phyloP scores from a whole-genome alignment of 1,140 invertebrate species.

The Periplaneta americana region DNA sequence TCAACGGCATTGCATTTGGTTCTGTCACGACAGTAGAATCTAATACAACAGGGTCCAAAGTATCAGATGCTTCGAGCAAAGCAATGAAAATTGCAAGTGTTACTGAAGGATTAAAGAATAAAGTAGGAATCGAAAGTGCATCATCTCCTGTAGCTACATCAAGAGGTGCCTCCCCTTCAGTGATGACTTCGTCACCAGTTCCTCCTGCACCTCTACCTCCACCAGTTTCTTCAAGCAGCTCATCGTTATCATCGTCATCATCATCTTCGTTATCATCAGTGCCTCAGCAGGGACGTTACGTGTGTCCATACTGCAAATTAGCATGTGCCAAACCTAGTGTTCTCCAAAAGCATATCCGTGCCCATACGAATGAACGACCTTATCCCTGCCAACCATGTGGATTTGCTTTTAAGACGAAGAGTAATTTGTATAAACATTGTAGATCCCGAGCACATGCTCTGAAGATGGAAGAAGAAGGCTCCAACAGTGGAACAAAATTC shows the following conservation, averaged over 20 bases:
- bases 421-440: slow-evolving; percentile 89
- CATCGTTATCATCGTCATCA: background rate
- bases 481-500: background rate
- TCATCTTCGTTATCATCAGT: background rate
- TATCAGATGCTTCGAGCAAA: background rate
- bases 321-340: slow-evolving; percentile 91
- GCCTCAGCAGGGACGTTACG: slow-evolving; percentile 44
- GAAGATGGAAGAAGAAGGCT: slow-evolving; percentile 48
- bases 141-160: background rate
- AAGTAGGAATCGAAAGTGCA: background rate
- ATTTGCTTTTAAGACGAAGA: slow-evolving; percentile 91
- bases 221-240: background rate
- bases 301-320: slow-evolving; percentile 82
- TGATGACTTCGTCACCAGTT: background rate
- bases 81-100: background rate
- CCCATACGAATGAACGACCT: slow-evolving; percentile 88
- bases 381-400: slow-evolving; percentile 85
- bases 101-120: background rate
- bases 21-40: background rate
- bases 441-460: slow-evolving; percentile 75
- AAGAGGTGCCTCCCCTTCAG: background rate
- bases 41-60: background rate
- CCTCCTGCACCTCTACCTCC: background rate
- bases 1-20: background rate
- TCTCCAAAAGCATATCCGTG: slow-evolving; percentile 85